Evolutionary conservation across 2,797 vertebrate species (phyloP).

Genomic region (Zalophus californianus): DNA sequence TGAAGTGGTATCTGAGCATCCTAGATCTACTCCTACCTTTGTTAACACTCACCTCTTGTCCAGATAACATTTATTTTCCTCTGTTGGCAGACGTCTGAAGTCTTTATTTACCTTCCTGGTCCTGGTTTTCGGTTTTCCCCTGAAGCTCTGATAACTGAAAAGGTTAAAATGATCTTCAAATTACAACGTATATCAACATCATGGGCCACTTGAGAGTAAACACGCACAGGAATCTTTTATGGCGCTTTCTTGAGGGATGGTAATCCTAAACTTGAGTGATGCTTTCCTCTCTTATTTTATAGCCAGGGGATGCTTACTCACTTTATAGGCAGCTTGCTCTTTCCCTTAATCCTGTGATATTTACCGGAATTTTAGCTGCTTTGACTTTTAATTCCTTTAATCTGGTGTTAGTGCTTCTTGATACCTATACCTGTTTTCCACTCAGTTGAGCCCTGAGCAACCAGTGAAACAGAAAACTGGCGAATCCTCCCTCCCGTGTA

Average conservation of each 20-base stretch:
- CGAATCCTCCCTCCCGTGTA: not conserved
- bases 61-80: constrained; percentile 41
- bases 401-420: not conserved
- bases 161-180: constrained; percentile 49
- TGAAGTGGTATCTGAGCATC: not conserved
- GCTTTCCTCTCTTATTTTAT: not conserved
- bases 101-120: constrained; percentile 48
- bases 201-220: constrained; percentile 44
- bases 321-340: not conserved
- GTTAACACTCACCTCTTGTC: not conserved
- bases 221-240: constrained; percentile 6
- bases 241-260: constrained; percentile 15
- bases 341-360: constrained; percentile 6
- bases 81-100: not conserved
- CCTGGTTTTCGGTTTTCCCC: constrained; percentile 31
- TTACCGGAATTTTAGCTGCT: constrained; percentile 36
- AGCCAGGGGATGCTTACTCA: not conserved
- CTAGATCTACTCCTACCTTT: not conserved
- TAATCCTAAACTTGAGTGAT: not conserved
- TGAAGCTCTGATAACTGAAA: constrained; percentile 22
- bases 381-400: constrained; percentile 69
- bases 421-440: not conserved
- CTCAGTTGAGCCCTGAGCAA: not conserved
- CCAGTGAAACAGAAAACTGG: not conserved
- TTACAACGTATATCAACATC: constrained; percentile 38